Conservation (phyloP, 2,113 vertebrate species). For the Lasiurus cinereus region DNA sequence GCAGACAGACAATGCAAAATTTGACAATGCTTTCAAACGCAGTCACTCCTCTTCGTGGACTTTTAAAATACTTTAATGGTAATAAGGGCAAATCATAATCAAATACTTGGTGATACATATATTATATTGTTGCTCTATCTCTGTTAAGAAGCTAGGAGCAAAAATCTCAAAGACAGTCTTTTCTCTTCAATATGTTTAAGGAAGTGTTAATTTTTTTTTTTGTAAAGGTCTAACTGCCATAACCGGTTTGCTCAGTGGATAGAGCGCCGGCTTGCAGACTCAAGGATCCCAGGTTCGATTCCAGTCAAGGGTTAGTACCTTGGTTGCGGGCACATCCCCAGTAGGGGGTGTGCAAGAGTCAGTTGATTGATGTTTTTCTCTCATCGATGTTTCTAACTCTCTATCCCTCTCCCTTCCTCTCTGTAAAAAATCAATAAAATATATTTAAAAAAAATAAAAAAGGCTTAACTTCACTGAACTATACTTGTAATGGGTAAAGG, state of each 20-base stretch:
- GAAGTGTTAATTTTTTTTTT: background rate
- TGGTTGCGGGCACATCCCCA: too few species aligned
- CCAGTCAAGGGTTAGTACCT: too few species aligned
- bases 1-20: background rate
- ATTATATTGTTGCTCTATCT: conserved; percentile 54
- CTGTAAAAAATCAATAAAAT: too few species aligned
- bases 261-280: too few species aligned
- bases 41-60: background rate
- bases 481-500: background rate
- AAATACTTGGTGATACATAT: background rate
- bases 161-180: conserved; percentile 72
- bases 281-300: too few species aligned
- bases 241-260: too few species aligned
- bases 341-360: too few species aligned
- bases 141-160: conserved; percentile 64
- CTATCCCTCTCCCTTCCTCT: too few species aligned
- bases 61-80: conserved; percentile 42
- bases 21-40: background rate
- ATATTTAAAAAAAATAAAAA: background rate
- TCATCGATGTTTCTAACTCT: too few species aligned
- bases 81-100: background rate
- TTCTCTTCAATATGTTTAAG: conserved; percentile 75
- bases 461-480: background rate
- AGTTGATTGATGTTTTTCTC: too few species aligned
- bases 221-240: too few species aligned